Conservation (phyloP, 2,888 invertebrate species). For the Stenoptilia bipunctidactyla region DNA sequence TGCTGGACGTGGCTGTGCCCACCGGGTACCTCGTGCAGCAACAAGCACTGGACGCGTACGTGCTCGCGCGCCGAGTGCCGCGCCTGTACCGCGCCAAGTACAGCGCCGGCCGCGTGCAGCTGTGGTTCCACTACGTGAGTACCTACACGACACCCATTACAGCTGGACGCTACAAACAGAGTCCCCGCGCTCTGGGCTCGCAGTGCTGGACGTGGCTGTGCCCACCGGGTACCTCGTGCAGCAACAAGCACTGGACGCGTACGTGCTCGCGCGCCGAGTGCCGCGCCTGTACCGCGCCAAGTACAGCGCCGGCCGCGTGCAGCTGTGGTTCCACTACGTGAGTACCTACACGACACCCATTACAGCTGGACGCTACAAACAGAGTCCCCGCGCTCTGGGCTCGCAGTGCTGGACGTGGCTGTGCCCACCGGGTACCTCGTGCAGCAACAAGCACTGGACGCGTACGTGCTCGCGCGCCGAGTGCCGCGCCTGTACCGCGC, state of each 20-base stretch:
- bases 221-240: conserved; percentile 95
- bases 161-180: conserved; percentile 86
- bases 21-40: conserved; percentile 95
- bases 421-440: conserved; percentile 95
- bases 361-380: conserved; percentile 84
- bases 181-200: conserved; percentile 88
- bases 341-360: conserved; percentile 45
- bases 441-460: conserved; percentile 90
- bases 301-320: conserved; percentile 83
- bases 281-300: conserved; percentile 87
- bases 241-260: conserved; percentile 89
- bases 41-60: conserved; percentile 88
- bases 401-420: conserved; percentile 88
- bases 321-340: conserved; percentile 95
- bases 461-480: conserved; percentile 83
- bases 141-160: conserved; percentile 3
- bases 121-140: conserved; percentile 94
- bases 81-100: conserved; percentile 88
- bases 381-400: conserved; percentile 87
- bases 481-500: conserved; percentile 86
- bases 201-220: conserved; percentile 87
- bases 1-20: conserved; percentile 88
- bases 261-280: conserved; percentile 82
- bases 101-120: conserved; percentile 84
- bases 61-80: conserved; percentile 80